These are phyloP conservation scores for Lycaena phlaeas DNA, from an alignment of 2,888 invertebrate species.

Conservation along the genomic window DNA sequence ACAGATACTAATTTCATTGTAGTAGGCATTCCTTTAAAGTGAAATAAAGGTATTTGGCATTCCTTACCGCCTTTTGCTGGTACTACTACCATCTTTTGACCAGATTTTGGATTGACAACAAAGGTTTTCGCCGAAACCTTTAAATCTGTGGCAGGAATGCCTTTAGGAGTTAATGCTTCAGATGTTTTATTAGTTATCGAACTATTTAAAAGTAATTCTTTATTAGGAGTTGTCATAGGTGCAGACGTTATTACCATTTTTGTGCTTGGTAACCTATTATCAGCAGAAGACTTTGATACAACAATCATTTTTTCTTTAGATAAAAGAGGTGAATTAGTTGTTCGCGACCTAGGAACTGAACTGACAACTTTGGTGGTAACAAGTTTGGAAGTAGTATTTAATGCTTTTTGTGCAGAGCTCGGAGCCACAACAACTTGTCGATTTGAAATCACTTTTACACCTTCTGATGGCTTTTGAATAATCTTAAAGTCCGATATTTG, in stretches of 20 bases:
- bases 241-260: conserved; percentile 55
- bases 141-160: conserved; percentile 61
- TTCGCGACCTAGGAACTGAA: conserved; percentile 41
- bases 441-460: conserved; percentile 54
- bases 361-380: conserved; percentile 61
- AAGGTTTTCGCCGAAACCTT: conserved; percentile 66
- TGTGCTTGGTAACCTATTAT: conserved; percentile 41
- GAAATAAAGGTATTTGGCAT: conserved; percentile 52
- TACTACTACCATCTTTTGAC: conserved; percentile 65
- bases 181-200: conserved; percentile 39
- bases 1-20: conserved; percentile 64
- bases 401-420: conserved; percentile 43
- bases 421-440: conserved; percentile 54
- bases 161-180: conserved; percentile 55
- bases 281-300: conserved; percentile 51
- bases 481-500: conserved; percentile 57
- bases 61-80: conserved; percentile 58
- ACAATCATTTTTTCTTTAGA: conserved; percentile 61
- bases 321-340: conserved; percentile 24
- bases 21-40: conserved; percentile 59
- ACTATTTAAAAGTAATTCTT: conserved; percentile 34
- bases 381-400: conserved; percentile 47
- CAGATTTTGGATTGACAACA: conserved; percentile 62
- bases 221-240: conserved; percentile 33
- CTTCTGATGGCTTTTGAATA: conserved; percentile 51